These are phyloP conservation scores for Grammomys surdaster DNA, from an alignment of 2,113 vertebrate genomes.

Conservation along the genomic window DNA sequence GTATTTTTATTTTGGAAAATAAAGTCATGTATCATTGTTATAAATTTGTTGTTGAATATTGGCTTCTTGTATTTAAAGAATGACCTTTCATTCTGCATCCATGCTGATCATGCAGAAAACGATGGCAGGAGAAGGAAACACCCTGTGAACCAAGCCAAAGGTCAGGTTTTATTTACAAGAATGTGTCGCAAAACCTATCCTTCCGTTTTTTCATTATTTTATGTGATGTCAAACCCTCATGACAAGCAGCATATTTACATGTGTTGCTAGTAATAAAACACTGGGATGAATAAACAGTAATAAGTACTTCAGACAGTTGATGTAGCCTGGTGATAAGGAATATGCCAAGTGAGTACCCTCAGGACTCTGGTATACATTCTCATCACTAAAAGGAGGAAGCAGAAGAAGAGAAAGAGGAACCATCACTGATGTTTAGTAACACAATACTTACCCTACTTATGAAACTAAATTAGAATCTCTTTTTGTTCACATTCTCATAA, in stretches of 20 bases:
- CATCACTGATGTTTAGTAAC: no score
- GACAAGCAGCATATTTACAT: background rate
- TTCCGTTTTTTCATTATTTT: background rate
- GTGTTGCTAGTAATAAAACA: background rate
- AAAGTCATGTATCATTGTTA: background rate
- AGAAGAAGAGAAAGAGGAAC: background rate
- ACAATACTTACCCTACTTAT: background rate
- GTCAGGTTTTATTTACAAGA: background rate
- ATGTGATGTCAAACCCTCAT: background rate
- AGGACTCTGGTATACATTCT: background rate
- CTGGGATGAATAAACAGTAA: background rate
- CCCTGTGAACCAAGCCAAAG: background rate
- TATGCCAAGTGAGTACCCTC: no score
- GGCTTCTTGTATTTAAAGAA: background rate
- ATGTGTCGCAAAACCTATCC: background rate
- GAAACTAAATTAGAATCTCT: background rate
- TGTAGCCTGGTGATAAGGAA: background rate
- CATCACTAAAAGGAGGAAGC: background rate
- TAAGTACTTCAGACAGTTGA: background rate
- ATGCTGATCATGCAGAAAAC: background rate
- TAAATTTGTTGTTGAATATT: background rate
- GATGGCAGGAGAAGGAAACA: background rate
- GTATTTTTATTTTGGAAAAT: background rate
- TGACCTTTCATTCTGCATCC: background rate
- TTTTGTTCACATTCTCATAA: background rate